Evolutionary conservation across 1,140 invertebrate species (phyloP).

Genomic region (Rhyacophila brunnea): DNA sequence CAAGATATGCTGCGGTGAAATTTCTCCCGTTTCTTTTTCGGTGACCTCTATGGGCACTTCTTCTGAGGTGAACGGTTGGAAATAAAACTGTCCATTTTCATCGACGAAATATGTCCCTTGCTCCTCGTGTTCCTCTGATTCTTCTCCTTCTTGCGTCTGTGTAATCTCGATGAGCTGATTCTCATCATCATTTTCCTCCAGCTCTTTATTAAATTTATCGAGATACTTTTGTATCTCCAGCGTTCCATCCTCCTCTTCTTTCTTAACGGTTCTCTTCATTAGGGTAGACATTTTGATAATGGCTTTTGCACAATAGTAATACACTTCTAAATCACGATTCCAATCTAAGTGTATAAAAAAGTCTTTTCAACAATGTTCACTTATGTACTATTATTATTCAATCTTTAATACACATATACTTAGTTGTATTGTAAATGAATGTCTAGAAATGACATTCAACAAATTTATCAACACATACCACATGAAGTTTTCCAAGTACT

Average conservation of each 20-base stretch:
- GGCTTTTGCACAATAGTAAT: neutral
- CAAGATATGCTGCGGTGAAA: neutral
- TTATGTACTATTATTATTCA: no score
- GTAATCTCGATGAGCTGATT: constrained; percentile 9
- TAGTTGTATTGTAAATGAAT: no score
- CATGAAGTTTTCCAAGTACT: no score
- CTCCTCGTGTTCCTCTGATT: constrained; percentile 50
- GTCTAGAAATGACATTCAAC: no score
- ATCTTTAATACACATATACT: no score
- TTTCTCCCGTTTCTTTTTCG: neutral
- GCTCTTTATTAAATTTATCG: constrained; percentile 83
- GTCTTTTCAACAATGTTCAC: neutral
- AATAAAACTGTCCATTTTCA: constrained; percentile 70
- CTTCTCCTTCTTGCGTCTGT: constrained; percentile 39
- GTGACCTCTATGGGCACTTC: neutral
- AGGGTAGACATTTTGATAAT: neutral
- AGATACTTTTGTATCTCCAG: constrained; percentile 67
- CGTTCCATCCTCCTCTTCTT: neutral
- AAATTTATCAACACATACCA: no score
- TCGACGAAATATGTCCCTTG: constrained; percentile 70
- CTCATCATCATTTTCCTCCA: constrained; percentile 53
- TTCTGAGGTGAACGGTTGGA: constrained; percentile 56
- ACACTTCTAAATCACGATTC: neutral
- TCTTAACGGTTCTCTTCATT: neutral
- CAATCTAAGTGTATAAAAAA: neutral